phyloP scores from a whole-genome alignment of 2,888 invertebrate genomes.

The Drosophila anomelani region DNA sequence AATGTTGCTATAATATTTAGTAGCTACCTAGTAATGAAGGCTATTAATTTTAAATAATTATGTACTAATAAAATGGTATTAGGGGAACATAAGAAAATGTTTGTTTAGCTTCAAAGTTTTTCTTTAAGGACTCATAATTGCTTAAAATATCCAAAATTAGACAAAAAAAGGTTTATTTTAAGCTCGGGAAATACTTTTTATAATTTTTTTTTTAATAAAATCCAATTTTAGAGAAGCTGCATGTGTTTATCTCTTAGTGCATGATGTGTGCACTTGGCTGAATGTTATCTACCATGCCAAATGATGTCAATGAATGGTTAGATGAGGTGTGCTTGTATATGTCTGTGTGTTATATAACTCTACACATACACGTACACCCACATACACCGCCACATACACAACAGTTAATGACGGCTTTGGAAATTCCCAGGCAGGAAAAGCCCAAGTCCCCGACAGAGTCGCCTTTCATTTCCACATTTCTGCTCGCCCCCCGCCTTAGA shows the following conservation, averaged over 20 bases:
- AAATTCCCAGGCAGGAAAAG: constrained; percentile 54
- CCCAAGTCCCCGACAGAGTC: constrained; percentile 43
- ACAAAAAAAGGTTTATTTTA: background rate
- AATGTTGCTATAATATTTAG: background rate
- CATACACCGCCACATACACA: constrained; percentile 23
- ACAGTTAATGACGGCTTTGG: constrained; percentile 72
- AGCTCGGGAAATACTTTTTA: background rate
- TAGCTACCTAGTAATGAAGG: background rate
- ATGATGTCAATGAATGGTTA: constrained; percentile 71
- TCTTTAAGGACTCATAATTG: too few relatives aligned
- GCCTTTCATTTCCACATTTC: constrained; percentile 42
- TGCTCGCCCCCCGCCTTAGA: background rate
- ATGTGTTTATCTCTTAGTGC: constrained; percentile 28
- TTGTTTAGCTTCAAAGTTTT: background rate
- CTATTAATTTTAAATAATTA: background rate
- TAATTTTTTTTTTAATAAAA: background rate
- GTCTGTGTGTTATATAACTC: constrained; percentile 41
- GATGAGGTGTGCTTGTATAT: constrained; percentile 63
- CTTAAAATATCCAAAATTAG: background rate
- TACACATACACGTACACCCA: constrained; percentile 12
- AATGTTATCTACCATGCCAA: constrained; percentile 76
- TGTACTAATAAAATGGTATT: background rate
- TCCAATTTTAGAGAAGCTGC: background rate
- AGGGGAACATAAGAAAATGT: too few relatives aligned
- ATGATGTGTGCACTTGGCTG: constrained; percentile 64